Conservation (phyloP, 2,113 vertebrate species). For the Phyllostomus discolor region DNA sequence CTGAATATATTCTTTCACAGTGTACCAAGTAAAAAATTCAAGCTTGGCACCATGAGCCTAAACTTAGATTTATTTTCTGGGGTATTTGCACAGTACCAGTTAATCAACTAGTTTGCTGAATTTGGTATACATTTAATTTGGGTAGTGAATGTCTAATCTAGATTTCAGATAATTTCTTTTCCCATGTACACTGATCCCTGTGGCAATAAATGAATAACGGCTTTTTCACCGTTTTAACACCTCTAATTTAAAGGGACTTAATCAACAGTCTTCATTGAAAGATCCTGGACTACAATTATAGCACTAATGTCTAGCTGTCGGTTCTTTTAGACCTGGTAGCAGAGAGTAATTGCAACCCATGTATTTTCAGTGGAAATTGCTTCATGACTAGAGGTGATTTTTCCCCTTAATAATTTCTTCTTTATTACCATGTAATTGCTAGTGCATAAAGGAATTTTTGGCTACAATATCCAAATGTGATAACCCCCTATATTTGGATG, state of each 20-base stretch:
- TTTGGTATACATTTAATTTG: conserved; percentile 37
- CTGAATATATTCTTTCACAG: not conserved
- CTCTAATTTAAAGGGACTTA: conserved; percentile 71
- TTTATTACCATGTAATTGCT: conserved; percentile 51
- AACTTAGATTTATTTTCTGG: not conserved
- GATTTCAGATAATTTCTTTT: conserved; percentile 25
- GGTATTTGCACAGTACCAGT: not conserved
- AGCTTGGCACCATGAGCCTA: not conserved
- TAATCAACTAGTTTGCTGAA: conserved; percentile 8
- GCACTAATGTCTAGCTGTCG: conserved; percentile 59
- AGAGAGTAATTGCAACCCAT: conserved; percentile 76
- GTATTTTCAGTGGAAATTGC: conserved; percentile 71
- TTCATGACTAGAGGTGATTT: conserved; percentile 61
- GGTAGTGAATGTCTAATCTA: conserved; percentile 19
- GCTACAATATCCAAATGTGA: conserved; percentile 68
- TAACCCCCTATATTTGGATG: conserved; percentile 60
- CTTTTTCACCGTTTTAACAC: conserved; percentile 58
- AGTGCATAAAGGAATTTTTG: conserved; percentile 64
- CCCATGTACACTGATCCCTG: not conserved
- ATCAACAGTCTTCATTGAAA: conserved; percentile 63
- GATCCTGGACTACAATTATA: conserved; percentile 72
- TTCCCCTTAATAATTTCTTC: conserved; percentile 71
- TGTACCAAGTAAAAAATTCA: not conserved
- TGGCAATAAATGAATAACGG: conserved; percentile 50
- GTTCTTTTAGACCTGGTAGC: conserved; percentile 72